Conservation (phyloP, 2,113 vertebrate genomes). For the Catharus bicknelli region DNA sequence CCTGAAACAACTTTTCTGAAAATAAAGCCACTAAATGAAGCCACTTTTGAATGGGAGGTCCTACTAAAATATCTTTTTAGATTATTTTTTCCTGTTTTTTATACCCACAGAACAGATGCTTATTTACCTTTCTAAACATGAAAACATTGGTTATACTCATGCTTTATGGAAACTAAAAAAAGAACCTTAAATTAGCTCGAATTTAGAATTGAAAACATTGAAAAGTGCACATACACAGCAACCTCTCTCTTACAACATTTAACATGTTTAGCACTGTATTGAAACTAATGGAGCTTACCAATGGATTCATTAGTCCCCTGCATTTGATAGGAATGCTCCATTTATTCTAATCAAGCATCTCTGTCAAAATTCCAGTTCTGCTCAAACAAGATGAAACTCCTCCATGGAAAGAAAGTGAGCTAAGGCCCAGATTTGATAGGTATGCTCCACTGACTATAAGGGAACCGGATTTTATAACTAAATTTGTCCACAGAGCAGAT, state of each 20-base stretch:
- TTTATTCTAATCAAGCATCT: slow-evolving; percentile 51
- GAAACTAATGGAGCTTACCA: slow-evolving; percentile 44
- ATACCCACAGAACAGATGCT: background rate
- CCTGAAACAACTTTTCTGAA: background rate
- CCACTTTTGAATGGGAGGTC: background rate
- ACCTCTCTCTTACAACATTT: slow-evolving; percentile 7
- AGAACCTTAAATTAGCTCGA: background rate
- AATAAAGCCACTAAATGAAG: slow-evolving; percentile 4
- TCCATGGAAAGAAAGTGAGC: background rate
- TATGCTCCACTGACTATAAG: background rate
- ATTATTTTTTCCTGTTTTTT: background rate
- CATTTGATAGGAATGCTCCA: slow-evolving; percentile 24
- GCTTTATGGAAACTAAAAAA: background rate
- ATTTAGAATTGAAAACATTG: slow-evolving; percentile 12
- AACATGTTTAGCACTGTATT: slow-evolving; percentile 14
- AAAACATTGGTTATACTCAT: background rate
- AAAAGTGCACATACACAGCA: background rate
- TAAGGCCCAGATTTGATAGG: background rate
- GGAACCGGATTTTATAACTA: background rate
- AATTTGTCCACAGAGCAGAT: slow-evolving; percentile 32
- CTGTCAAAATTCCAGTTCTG: slow-evolving; percentile 23
- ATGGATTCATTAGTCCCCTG: slow-evolving; percentile 41
- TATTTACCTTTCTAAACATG: slow-evolving; percentile 5
- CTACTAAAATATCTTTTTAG: background rate
- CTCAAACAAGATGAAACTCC: slow-evolving; percentile 25